Evolutionary conservation across 92 coral and sea anemone genomes (phyloP), one percentile per base, ranked within the genome.

Genomic region (Blastomussa wellsi): DNA sequence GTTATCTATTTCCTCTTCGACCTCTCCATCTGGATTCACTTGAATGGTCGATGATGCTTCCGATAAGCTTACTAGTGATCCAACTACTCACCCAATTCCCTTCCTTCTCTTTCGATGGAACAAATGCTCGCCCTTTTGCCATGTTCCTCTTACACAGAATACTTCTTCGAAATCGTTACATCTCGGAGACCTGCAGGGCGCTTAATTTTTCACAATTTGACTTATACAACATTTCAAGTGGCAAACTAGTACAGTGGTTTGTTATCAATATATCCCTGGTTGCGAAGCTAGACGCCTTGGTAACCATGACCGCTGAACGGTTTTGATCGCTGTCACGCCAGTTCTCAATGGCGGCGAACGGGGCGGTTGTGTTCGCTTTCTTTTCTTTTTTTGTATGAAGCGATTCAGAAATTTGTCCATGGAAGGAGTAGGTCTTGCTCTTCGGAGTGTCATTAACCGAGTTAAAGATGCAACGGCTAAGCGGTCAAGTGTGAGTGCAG

Each of bases 101-200:
- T 26, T 92, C 96, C 78, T 83, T 90, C 72, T 87, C 93, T 60
- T 88, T 84, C 59, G 98, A 89, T 44, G 98, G 98, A 0, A 80
- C 96, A 83, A 89, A 94, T 20, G 79, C 72, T 74, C 98, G 77
- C 38, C 98, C 98, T 82, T 96, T 96, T 37, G 95, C 91, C 98
- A 96, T 96, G 26, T 31, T 57, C 32, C 72, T 65, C 44, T 66
- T 47, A 20, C 33, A 59, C 19, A 33, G 17, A 68, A 71, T 52
- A 44, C 65, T 77, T 26, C n/a, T 36, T n/a, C 7, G 15, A 51
- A 53, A 14, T 53, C 24, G 24, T 72, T 78, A 53, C 89, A 68
- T 86, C 74, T 48, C 72, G 69, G 51, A 85, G 74, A 70, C 35
- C 65, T 17, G 44, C 36, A 74, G 64, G 81, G 48, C 70, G 42